Conservation (phyloP, 2,888 invertebrate species). For the Pandemis corylana region DNA sequence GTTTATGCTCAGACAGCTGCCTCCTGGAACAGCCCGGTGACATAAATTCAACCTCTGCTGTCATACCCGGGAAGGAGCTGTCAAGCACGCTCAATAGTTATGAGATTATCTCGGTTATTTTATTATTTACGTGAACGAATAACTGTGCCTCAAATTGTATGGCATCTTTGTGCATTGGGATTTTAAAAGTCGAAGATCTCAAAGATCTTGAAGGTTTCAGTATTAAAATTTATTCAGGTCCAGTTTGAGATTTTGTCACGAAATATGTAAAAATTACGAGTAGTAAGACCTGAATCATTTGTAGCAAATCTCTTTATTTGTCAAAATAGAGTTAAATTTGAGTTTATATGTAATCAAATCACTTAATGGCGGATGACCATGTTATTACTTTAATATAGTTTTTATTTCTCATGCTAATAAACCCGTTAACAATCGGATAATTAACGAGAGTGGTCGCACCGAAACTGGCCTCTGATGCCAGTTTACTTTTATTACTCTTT, state of each 20-base stretch:
- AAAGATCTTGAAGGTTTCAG: neutral
- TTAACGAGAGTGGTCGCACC: no score
- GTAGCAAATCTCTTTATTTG: no score
- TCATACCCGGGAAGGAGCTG: conserved; percentile 21
- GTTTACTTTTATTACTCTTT: no score
- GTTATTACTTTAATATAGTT: no score
- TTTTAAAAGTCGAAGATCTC: neutral
- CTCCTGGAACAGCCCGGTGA: conserved; percentile 38
- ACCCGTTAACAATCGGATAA: no score
- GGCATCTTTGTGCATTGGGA: neutral
- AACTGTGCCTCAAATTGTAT: neutral
- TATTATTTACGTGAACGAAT: neutral
- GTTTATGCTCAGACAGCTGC: conserved; percentile 40
- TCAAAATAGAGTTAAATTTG: no score
- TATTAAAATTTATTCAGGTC: neutral
- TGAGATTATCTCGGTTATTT: conserved; percentile 32
- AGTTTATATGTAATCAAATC: no score
- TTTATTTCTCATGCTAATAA: no score
- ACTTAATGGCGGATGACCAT: no score
- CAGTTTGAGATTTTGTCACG: neutral
- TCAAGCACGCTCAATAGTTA: conserved; percentile 29
- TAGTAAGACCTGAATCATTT: no score
- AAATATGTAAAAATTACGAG: no score
- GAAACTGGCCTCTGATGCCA: no score
- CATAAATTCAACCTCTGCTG: conserved; percentile 33